Evolutionary conservation across 2,888 invertebrate genomes (phyloP).

Genomic region (Nemoura dubitans): DNA sequence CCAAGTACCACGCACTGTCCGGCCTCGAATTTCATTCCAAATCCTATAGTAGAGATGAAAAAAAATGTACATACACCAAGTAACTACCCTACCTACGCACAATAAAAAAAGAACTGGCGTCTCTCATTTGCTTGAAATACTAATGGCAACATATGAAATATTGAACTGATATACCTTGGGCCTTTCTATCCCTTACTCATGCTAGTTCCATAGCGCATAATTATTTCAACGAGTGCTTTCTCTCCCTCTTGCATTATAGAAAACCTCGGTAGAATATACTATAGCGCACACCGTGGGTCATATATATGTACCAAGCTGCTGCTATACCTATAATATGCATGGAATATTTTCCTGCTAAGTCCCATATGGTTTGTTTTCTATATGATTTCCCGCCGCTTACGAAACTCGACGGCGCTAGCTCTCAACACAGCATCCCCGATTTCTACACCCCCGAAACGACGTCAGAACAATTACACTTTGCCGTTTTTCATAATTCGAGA

Average conservation of each 20-base stretch:
- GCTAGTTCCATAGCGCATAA: constrained; percentile 48
- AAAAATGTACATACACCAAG: constrained; percentile 40
- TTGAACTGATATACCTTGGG: constrained; percentile 51
- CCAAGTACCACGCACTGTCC: too few species aligned
- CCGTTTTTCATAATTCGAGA: constrained; percentile 30
- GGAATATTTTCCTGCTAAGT: constrained; percentile 47
- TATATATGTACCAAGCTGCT: constrained; percentile 40
- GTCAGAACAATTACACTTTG: constrained; percentile 39
- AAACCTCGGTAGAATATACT: constrained; percentile 49
- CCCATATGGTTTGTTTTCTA: constrained; percentile 48
- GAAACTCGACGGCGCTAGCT: constrained; percentile 24
- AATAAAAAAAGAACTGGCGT: constrained; percentile 48
- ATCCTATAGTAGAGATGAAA: constrained; percentile 30
- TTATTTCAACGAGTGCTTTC: constrained; percentile 52
- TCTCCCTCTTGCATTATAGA: constrained; percentile 51
- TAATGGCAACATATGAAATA: constrained; percentile 52
- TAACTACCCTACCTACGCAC: constrained; percentile 48
- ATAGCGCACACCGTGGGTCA: constrained; percentile 33
- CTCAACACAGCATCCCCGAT: constrained; percentile 40
- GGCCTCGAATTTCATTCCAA: constrained; percentile 40
- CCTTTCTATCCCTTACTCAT: constrained; percentile 45
- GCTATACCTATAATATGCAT: constrained; percentile 43
- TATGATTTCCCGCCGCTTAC: constrained; percentile 42
- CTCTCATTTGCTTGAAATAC: constrained; percentile 51
- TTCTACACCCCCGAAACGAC: constrained; percentile 33